Conservation (phyloP, 2,888 invertebrate species). For the Watsonalla binaria region DNA sequence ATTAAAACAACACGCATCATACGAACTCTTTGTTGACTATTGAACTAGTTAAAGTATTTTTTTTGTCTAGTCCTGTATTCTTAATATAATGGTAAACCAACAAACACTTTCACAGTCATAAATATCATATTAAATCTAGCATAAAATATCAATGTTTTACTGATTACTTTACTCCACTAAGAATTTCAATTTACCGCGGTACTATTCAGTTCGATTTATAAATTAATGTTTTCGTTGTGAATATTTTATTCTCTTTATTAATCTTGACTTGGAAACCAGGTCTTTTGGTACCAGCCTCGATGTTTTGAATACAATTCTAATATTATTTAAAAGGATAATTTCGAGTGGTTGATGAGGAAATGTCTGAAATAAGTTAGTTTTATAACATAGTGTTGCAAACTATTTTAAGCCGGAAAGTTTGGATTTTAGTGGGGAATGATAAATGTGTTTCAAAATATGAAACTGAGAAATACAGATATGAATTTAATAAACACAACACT, state of each 20-base stretch:
- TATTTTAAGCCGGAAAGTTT: not conserved
- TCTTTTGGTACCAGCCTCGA: not conserved
- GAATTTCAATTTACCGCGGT: no score
- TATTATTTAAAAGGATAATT: not conserved
- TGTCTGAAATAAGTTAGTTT: not conserved
- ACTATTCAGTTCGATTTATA: not conserved
- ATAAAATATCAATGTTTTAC: no score
- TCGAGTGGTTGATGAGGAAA: not conserved
- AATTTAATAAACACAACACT: no score
- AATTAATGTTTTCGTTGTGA: not conserved
- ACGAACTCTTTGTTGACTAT: no score
- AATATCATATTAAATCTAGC: no score
- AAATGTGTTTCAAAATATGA: not conserved
- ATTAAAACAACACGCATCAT: no score
- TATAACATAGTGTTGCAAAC: not conserved
- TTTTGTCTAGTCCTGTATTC: no score
- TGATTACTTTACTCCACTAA: no score
- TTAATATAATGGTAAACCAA: no score
- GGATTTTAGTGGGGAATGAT: not conserved
- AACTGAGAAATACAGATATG: not conserved
- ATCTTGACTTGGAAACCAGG: not conserved
- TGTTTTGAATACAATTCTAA: not conserved
- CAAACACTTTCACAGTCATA: no score
- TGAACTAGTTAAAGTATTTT: no score
- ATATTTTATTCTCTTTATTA: slow-evolving; percentile 1